These are phyloP conservation scores for Ptychochromis oligacanthus DNA, from an alignment of 2,113 vertebrate species.

Conservation along the genomic window DNA sequence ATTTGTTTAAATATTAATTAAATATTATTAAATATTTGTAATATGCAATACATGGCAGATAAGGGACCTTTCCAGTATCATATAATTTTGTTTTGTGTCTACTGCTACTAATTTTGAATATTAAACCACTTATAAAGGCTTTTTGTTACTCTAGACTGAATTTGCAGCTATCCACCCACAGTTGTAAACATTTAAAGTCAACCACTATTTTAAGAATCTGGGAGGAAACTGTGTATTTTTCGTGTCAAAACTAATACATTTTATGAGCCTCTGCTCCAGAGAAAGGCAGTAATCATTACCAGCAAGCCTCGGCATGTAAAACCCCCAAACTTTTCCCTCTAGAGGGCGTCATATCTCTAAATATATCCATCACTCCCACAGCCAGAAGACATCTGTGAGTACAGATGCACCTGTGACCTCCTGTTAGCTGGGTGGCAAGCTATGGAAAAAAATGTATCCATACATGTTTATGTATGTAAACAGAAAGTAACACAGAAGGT, in stretches of 20 bases:
- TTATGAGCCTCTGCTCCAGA: background rate
- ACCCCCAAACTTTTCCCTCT: background rate
- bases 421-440: slow-evolving; percentile 35
- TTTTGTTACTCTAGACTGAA: background rate
- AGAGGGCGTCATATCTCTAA: slow-evolving; percentile 58
- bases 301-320: background rate
- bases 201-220: background rate
- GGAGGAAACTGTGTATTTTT: background rate
- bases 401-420: slow-evolving; percentile 69
- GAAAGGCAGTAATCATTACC: background rate
- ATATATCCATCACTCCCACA: background rate
- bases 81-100: background rate
- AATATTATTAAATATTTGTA: background rate
- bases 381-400: slow-evolving; percentile 49
- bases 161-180: background rate
- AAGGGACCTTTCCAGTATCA: background rate
- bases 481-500: slow-evolving; percentile 16
- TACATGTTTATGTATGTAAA: slow-evolving; percentile 45
- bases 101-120: background rate
- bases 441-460: slow-evolving; percentile 33
- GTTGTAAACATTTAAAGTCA: background rate
- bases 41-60: background rate
- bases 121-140: background rate
- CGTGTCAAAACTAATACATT: background rate
- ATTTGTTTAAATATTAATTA: background rate